Evolutionary conservation across 2,113 vertebrate species (phyloP).

Genomic region (Pongo pygmaeus): DNA sequence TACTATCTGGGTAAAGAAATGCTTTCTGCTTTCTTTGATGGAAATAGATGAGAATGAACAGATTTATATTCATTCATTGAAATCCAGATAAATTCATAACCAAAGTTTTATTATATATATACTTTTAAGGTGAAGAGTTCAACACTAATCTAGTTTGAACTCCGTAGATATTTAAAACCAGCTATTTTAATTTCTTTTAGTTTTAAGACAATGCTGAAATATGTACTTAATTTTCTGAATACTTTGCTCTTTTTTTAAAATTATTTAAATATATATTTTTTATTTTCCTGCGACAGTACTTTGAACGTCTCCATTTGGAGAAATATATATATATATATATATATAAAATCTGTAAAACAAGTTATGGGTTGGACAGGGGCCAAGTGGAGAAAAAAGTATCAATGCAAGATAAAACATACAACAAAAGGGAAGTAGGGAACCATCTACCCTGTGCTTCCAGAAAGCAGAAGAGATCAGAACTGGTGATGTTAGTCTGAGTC

Average conservation of each 20-base stretch:
- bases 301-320: conserved; percentile 31
- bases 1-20: background rate
- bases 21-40: conserved; percentile 11
- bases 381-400: background rate
- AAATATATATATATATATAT: background rate
- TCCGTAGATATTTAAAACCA: background rate
- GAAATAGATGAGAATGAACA: background rate
- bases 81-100: background rate
- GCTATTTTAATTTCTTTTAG: background rate
- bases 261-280: conserved; percentile 30
- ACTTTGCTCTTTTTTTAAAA: background rate
- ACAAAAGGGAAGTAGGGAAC: background rate
- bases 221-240: background rate
- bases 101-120: background rate
- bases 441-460: background rate
- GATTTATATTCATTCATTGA: background rate
- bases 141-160: background rate
- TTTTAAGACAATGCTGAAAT: background rate
- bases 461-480: background rate
- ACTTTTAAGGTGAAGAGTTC: background rate
- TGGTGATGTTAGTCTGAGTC: background rate
- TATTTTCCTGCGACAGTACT: conserved; percentile 39
- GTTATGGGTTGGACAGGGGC: background rate
- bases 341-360: conserved; percentile 41
- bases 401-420: background rate